Percentiles rank a stretch among this genome's conserved stretches.
Evolutionary conservation across 2,113 vertebrate genomes (phyloP).

Genomic region (Numida meleagris): DNA sequence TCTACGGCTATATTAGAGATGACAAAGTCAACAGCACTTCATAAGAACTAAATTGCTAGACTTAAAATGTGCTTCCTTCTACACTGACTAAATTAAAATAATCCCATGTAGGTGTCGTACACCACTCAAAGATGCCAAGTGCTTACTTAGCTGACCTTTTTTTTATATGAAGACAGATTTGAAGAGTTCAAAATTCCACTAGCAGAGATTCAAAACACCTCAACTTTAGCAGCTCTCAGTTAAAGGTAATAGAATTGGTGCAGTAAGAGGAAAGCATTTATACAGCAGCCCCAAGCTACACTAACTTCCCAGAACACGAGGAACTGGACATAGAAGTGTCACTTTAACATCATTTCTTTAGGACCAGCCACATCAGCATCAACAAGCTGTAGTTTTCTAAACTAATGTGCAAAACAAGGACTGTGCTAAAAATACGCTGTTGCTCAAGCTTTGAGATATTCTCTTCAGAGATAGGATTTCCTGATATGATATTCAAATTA

Average conservation of each 20-base stretch:
- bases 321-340: not conserved
- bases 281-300: not conserved
- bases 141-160: not conserved
- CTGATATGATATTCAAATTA: constrained; percentile 53
- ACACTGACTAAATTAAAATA: not conserved
- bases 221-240: not conserved
- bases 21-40: not conserved
- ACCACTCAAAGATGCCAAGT: not conserved
- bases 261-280: not conserved
- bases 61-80: not conserved
- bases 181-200: not conserved
- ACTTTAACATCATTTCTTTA: not conserved
- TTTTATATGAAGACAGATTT: accelerated
- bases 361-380: not conserved
- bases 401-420: not conserved
- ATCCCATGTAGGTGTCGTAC: not conserved
- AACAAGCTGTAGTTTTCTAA: not conserved
- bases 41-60: not conserved
- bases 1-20: not conserved
- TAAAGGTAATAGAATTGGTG: not conserved
- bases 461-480: constrained; percentile 47
- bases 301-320: not conserved
- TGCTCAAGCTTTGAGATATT: constrained; percentile 43
- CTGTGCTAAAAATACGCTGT: constrained; percentile 50
- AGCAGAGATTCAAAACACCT: not conserved